Percentiles rank a stretch among this genome's conserved stretches.
phyloP scores from a whole-genome alignment of 2,113 vertebrate species.

The Excalfactoria chinensis region DNA sequence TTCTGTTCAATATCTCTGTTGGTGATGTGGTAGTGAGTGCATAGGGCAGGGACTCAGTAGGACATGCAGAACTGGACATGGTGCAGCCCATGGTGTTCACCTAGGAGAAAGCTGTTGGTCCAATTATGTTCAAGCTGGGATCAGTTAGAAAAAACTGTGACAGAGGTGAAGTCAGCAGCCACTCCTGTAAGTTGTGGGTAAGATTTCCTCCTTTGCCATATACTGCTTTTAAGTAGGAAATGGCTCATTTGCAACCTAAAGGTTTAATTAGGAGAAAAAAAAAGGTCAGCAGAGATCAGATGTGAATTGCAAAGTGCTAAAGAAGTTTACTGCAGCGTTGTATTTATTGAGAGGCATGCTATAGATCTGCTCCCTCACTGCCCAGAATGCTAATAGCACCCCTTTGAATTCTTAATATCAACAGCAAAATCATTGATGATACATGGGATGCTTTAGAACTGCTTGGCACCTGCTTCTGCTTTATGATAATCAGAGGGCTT shows the following conservation, averaged over 20 bases:
- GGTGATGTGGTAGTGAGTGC: no score
- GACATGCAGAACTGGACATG: rapidly evolving
- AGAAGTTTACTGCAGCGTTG: slow-evolving; percentile 36
- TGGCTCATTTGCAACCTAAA: slow-evolving; percentile 67
- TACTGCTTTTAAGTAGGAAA: slow-evolving; percentile 48
- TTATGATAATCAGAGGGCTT: slow-evolving; percentile 38
- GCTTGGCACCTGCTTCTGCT: neutral
- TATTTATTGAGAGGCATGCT: slow-evolving; percentile 20
- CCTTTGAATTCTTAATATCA: neutral
- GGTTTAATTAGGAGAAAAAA: slow-evolving; percentile 65
- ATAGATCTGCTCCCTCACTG: slow-evolving; percentile 32
- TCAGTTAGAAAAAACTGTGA: slow-evolving; percentile 49
- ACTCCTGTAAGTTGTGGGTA: slow-evolving; percentile 36
- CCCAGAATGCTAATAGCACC: slow-evolving; percentile 24
- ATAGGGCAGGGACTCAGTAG: neutral
- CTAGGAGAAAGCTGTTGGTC: slow-evolving; percentile 35
- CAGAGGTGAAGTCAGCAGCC: slow-evolving; percentile 22
- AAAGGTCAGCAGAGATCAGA: slow-evolving; percentile 61
- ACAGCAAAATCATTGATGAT: neutral
- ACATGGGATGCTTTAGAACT: neutral
- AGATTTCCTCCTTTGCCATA: slow-evolving; percentile 36
- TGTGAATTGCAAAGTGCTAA: slow-evolving; percentile 66
- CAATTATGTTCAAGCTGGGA: slow-evolving; percentile 30
- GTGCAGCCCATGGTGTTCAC: neutral
- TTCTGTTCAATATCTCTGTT: no score